Evolutionary conservation across 2,113 vertebrate genomes (phyloP).

Genomic region (Psilopsiagon aurifrons): DNA sequence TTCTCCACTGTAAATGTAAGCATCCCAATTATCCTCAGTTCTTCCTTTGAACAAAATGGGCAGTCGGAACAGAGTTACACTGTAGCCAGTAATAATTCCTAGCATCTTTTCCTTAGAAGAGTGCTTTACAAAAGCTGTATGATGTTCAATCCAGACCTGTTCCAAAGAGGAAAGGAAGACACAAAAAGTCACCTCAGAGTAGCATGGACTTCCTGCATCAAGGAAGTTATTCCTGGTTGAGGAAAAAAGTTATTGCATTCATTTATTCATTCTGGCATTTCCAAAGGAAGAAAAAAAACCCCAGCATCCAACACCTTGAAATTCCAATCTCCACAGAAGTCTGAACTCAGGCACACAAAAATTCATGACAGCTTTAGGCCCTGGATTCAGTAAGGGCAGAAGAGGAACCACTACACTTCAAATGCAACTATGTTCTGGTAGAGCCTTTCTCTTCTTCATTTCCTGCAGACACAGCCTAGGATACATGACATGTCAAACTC

Average conservation of each 20-base stretch:
- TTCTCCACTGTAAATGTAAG: not conserved
- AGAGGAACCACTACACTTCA: not conserved
- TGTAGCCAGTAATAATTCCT: not conserved
- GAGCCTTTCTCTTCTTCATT: not conserved
- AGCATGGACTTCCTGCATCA: not conserved
- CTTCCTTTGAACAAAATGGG: not conserved
- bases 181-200: not conserved
- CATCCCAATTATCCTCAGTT: not conserved
- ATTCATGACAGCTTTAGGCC: not conserved
- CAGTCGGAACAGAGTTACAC: not conserved
- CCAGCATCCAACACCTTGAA: not conserved
- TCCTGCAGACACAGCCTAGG: not conserved
- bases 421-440: not conserved
- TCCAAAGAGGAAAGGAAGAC: not conserved
- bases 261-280: not conserved
- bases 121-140: not conserved
- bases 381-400: not conserved
- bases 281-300: not conserved
- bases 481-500: rapidly evolving
- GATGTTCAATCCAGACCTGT: not conserved
- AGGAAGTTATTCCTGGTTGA: not conserved
- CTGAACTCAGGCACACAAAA: not conserved
- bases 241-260: not conserved
- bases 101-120: not conserved
- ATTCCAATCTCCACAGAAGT: not conserved